Evolutionary conservation across 2,888 invertebrate genomes (phyloP).

Genomic region (Panorpa germanica): DNA sequence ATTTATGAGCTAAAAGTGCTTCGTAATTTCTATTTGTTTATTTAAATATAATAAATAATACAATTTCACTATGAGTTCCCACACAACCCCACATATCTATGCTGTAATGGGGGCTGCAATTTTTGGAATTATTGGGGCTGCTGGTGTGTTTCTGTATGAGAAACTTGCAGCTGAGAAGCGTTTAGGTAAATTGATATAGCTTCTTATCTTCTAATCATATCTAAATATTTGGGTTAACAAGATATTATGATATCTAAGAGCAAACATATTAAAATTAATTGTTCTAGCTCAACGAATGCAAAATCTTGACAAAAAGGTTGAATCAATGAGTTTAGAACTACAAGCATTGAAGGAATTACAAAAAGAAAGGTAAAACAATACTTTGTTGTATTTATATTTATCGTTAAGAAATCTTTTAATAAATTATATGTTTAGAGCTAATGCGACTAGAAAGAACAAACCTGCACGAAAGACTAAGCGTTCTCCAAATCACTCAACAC

Average conservation of each 20-base stretch:
- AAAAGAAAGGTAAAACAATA: constrained; percentile 24
- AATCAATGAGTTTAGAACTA: constrained; percentile 26
- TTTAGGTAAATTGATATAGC: constrained; percentile 22
- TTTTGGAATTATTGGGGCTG: constrained; percentile 29
- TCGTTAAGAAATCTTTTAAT: too few species aligned
- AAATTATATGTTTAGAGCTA: too few species aligned
- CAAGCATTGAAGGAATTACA: constrained; percentile 27
- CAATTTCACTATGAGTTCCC: too few species aligned
- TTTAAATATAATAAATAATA: too few species aligned
- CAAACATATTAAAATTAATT: constrained; percentile 2
- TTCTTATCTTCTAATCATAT: neutral
- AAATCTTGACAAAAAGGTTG: constrained; percentile 25
- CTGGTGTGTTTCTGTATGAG: constrained; percentile 29
- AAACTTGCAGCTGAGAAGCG: constrained; percentile 29
- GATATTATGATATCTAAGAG: constrained; percentile 2
- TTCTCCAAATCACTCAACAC: too few species aligned
- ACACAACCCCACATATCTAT: too few species aligned
- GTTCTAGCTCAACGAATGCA: constrained; percentile 28
- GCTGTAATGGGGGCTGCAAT: constrained; percentile 28
- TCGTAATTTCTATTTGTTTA: too few species aligned
- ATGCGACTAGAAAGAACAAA: too few species aligned
- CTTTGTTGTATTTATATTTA: too few species aligned
- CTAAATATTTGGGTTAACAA: constrained; percentile 8
- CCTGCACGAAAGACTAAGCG: too few species aligned
- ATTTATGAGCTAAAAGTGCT: too few species aligned